Evolutionary conservation across 1,140 invertebrate genomes (phyloP).

Genomic region (Polypedilum vanderplanki): DNA sequence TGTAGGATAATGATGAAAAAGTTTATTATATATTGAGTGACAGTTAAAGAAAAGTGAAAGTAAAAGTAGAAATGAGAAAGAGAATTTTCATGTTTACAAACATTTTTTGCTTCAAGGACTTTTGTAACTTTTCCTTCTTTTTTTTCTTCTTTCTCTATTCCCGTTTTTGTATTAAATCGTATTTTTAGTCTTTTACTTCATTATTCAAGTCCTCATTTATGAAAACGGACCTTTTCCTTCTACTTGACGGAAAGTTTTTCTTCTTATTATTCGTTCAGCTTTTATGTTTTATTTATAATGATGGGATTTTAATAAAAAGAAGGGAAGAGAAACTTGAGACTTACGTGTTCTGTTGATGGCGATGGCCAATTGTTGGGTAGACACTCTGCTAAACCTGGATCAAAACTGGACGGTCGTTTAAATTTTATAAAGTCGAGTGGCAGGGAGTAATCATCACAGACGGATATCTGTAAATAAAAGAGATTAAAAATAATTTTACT

Average conservation of each 20-base stretch:
- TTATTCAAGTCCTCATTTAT: not conserved
- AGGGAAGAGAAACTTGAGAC: conserved; percentile 34
- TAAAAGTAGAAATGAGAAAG: not conserved
- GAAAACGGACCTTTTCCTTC: not conserved
- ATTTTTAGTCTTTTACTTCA: not conserved
- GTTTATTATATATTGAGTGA: not conserved
- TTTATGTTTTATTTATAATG: not conserved
- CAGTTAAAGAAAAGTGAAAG: not conserved
- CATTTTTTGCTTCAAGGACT: conserved; percentile 22
- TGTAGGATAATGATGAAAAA: not conserved
- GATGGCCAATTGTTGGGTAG: conserved; percentile 51
- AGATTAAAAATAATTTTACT: conserved; percentile 32
- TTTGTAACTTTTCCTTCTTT: not conserved
- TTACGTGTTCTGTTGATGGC: conserved; percentile 56
- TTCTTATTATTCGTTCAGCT: too few relatives aligned
- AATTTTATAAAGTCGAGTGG: conserved; percentile 66
- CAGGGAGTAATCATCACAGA: conserved; percentile 72
- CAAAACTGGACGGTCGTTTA: conserved; percentile 54
- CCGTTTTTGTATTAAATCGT: not conserved
- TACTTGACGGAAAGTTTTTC: too few relatives aligned
- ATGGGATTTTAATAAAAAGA: not conserved
- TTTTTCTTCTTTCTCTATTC: not conserved
- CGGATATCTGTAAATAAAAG: conserved; percentile 57
- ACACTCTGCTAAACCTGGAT: conserved; percentile 50
- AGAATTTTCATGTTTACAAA: conserved; percentile 16